A percentile compares a stretch with the other conserved stretches of the same genome.
Conservation (phyloP, 2,888 invertebrate genomes). For the Tribolium freemani region DNA sequence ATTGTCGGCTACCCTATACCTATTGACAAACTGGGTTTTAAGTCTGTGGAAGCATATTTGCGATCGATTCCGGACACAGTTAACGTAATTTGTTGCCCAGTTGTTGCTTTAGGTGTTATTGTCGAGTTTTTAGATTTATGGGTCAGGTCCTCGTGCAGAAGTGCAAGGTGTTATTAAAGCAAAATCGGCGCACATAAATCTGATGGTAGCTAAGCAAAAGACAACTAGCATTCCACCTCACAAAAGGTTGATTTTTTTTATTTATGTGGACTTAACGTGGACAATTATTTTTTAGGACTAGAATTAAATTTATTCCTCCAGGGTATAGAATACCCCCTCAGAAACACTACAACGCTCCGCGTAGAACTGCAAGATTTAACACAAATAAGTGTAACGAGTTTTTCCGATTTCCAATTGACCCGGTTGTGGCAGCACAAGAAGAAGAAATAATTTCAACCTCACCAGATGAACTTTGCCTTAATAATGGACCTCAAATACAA, state of each 20-base stretch:
- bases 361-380: not conserved
- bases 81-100: conserved; percentile 36
- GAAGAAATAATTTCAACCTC: too few relatives aligned
- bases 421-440: too few relatives aligned
- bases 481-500: too few relatives aligned
- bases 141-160: conserved; percentile 52
- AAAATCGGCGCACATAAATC: conserved; percentile 59
- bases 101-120: not conserved
- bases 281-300: not conserved
- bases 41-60: conserved; percentile 54
- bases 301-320: not conserved
- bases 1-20: conserved; percentile 56
- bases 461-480: too few relatives aligned
- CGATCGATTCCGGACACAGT: conserved; percentile 56
- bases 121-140: conserved; percentile 50
- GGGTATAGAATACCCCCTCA: too few relatives aligned
- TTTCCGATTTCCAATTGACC: too few relatives aligned
- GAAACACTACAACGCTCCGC: not conserved
- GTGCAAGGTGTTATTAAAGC: conserved; percentile 50
- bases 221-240: not conserved
- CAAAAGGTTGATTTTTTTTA: not conserved
- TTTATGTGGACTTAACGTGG: too few relatives aligned
- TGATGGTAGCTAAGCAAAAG: conserved; percentile 57
- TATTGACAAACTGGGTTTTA: conserved; percentile 52
- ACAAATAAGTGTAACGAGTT: too few relatives aligned